phyloP scores from a whole-genome alignment of 2,797 vertebrate species.

The Orientallactaga sibirica region DNA sequence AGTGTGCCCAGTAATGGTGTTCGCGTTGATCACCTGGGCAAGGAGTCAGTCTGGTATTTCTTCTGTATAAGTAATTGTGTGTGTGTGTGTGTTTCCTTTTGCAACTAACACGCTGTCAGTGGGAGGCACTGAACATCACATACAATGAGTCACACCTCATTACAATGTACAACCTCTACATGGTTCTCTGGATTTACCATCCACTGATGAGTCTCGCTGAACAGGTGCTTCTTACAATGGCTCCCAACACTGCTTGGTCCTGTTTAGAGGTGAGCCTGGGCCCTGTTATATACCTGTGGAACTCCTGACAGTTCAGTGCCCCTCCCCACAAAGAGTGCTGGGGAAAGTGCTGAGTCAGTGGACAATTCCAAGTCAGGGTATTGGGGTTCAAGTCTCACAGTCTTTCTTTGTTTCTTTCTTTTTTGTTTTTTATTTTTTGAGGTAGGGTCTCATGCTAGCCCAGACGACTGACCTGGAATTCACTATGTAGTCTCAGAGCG shows the following conservation, averaged over 20 bases:
- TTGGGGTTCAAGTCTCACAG: not conserved
- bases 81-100: not conserved
- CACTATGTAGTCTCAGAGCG: no score
- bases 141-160: not conserved
- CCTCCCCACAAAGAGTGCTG: not conserved
- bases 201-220: not conserved
- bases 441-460: no score
- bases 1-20: not conserved
- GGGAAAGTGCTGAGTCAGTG: not conserved
- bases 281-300: not conserved
- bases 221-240: constrained; percentile 52
- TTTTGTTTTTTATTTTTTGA: no score
- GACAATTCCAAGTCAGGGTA: not conserved
- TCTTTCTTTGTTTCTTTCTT: no score
- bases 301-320: not conserved
- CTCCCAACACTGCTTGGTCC: not conserved
- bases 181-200: not conserved
- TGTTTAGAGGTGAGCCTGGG: not conserved
- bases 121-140: not conserved
- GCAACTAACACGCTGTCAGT: constrained; percentile 42
- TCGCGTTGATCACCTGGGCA: constrained; percentile 9
- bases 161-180: not conserved
- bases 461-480: no score
- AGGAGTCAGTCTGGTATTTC: not conserved
- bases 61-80: not conserved